Evolutionary conservation across 2,797 vertebrate genomes (phyloP), one percentile per base, ranked within the genome.

Genomic region (Gambelia wislizenii): DNA sequence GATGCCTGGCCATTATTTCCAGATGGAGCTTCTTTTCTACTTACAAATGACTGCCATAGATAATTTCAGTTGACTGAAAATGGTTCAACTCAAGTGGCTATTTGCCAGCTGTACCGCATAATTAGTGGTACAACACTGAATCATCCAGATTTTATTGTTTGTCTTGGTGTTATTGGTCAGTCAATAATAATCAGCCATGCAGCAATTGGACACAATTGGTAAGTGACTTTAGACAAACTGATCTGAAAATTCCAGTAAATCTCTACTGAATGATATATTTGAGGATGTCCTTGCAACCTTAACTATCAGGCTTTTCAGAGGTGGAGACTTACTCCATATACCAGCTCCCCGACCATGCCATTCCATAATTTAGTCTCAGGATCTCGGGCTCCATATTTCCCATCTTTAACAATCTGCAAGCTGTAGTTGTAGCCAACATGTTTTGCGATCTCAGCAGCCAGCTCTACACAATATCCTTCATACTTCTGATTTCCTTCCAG

Each of bases 301-400:
- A 56, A 18, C 22, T 70, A 44, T 76, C 49, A 56, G 42, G 33
- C 25, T 82, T 86, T 67, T 83, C 42, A 70, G 14, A 74, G 69
- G 0, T 36, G 47, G 76, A 76, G 80, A 97, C 99, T 98, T 97
- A 99, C 99, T 95, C 98, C 99, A 2, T 99, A 99, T 7, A 99
- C 99, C 12, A 99, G 98, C 82, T 99, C 99, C 89, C 99, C 99
- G 93, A 99, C 99, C 99, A 99, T 99, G 95, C 99, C 99, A 0
- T 99, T 99, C 99, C 99, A 99, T 49, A 98, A 98, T 95, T 99
- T 99, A 84, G 97, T 98, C 36, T 99, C 99, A 0, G 98, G 97
- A 92, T 99, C 99, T 27, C 97, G 97, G 70, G 99, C 99, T 85
- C 99, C 99, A 0, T 99, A 99, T 91, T 99, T 99, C 47, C 99